Conservation (phyloP, 2,888 invertebrate genomes). For the Seira musarum region DNA sequence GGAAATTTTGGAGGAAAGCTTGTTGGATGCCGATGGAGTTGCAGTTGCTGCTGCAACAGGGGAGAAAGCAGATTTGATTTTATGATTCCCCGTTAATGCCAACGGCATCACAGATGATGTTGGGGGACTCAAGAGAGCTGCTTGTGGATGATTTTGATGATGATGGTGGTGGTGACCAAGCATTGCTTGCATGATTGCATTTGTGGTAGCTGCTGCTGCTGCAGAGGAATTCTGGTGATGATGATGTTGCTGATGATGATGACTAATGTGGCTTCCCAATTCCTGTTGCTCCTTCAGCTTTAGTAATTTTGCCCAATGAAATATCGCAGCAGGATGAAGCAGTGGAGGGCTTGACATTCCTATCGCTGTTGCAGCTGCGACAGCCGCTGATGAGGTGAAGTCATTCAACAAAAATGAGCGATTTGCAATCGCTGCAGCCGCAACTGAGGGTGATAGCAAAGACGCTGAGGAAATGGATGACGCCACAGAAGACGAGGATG, state of each 20-base stretch:
- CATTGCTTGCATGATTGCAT: slow-evolving; percentile 39
- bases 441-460: slow-evolving; percentile 39
- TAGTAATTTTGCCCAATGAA: slow-evolving; percentile 69
- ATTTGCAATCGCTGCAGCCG: slow-evolving; percentile 30
- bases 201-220: slow-evolving; percentile 37
- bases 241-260: slow-evolving; percentile 27
- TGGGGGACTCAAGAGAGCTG: slow-evolving; percentile 45
- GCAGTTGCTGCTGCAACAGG: slow-evolving; percentile 66
- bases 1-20: slow-evolving; percentile 34
- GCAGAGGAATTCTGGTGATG: slow-evolving; percentile 21
- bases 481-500: slow-evolving; percentile 28
- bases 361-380: slow-evolving; percentile 45
- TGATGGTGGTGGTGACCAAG: slow-evolving; percentile 32
- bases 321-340: slow-evolving; percentile 66
- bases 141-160: slow-evolving; percentile 20
- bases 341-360: slow-evolving; percentile 51
- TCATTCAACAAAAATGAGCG: slow-evolving; percentile 52
- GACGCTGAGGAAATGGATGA: slow-evolving; percentile 34
- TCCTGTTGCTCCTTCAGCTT: slow-evolving; percentile 59
- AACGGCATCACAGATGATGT: slow-evolving; percentile 46
- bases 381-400: slow-evolving; percentile 39
- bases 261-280: slow-evolving; percentile 47
- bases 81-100: slow-evolving; percentile 56
- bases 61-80: slow-evolving; percentile 67
- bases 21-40: too few relatives aligned